phyloP scores from a whole-genome alignment of 2,113 vertebrate species.

The Gnathonemus echidnorhynchus region DNA sequence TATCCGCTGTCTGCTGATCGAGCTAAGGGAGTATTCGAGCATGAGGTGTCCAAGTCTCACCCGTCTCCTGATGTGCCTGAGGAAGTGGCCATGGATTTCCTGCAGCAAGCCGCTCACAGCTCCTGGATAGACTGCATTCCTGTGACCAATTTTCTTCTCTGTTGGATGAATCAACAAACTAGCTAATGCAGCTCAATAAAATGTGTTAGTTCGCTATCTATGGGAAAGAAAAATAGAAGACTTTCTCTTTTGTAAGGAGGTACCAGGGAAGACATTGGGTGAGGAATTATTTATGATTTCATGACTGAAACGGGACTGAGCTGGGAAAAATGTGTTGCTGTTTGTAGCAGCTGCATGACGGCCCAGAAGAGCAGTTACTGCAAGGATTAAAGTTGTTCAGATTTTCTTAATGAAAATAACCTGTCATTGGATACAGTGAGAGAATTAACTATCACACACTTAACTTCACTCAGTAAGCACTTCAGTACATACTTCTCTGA shows the following conservation, averaged over 20 bases:
- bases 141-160: no score
- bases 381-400: constrained; percentile 16
- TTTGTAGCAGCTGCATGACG: constrained; percentile 12
- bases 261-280: no score
- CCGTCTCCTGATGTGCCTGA: no score
- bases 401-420: constrained; percentile 13
- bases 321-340: neutral
- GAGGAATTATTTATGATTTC: neutral
- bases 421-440: constrained; percentile 9
- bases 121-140: neutral
- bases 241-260: no score
- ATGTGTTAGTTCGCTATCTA: no score
- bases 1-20: no score
- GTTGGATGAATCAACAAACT: no score
- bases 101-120: neutral
- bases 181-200: no score
- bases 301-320: neutral
- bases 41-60: no score
- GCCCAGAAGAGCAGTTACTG: constrained; percentile 18
- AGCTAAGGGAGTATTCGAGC: no score
- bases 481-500: constrained; percentile 12
- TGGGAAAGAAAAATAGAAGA: no score
- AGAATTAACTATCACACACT: constrained; percentile 18
- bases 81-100: no score
- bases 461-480: constrained; percentile 21